Evolutionary conservation across 2,113 vertebrate genomes (phyloP), one percentile per base, ranked within the genome.

Genomic region (Tachysurus vachellii): DNA sequence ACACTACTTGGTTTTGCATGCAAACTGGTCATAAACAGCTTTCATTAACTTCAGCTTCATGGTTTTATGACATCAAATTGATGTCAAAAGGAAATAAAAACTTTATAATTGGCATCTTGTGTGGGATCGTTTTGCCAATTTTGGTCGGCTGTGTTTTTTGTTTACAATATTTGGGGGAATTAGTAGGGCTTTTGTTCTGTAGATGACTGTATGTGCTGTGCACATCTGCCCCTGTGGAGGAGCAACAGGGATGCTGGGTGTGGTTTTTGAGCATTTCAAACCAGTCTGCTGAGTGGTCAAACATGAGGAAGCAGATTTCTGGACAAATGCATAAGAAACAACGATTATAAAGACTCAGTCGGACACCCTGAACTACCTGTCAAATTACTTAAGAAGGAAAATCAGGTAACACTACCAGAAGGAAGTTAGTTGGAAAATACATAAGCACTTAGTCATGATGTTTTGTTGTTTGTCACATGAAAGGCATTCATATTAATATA

Each of bases 271-370:
- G 53, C 75, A 17, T 77, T 73, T 56, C 26, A 50, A 61, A 85
- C 50, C 9, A 47, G 54, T 84, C 26, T 84, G 21, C 59, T 84
- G 28, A 84, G 28, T 84, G 53, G 3, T 31, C n/a, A 80, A 19
- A 80, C 28, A 57, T 10, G 7, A 76, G 73, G 73, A 80, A 56
- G 13, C n/a, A 57, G 76, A 76, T 76, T 76, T 76, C 44, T 53
- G 13, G 23, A 75, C 21, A 50, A 50, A 26, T 21, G 21, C 11
- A 26, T 75, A 10, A 75, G 50, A 75, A 42, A 8, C 31, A 36
- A 61, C 26, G 59, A 82, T 47, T 64, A 47, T 82, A 26, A 82
- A 82, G 59, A n/a, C 21, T n/a, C 16, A 1, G 57, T 47, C n/a
- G 2, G 12, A 80, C 77, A 31, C 6, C 21, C 56, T 80, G 53